phyloP scores from a whole-genome alignment of 1,140 invertebrate genomes.

The Saccostrea echinata region DNA sequence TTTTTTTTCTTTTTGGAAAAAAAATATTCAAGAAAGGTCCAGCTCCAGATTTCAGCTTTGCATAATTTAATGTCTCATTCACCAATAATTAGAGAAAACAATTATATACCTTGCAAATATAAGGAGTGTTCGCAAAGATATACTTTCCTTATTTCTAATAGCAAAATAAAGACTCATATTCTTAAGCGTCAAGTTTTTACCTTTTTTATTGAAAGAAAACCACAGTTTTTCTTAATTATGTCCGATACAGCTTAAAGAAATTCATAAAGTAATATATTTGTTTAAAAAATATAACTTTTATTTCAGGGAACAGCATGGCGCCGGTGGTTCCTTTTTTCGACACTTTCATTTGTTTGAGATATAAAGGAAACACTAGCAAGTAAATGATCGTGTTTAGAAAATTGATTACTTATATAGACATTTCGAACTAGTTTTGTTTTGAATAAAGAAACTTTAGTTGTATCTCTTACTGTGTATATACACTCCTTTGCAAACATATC shows the following conservation, averaged over 20 bases:
- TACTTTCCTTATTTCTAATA: neutral
- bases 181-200: no score
- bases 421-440: conserved; percentile 19
- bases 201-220: neutral
- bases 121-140: no score
- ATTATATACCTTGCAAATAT: neutral
- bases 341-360: neutral
- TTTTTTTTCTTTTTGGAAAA: no score
- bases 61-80: no score
- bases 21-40: no score
- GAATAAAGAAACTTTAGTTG: conserved; percentile 26
- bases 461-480: conserved; percentile 6
- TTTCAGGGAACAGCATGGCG: neutral
- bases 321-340: neutral
- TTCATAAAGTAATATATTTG: neutral
- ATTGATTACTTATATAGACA: conserved; percentile 35
- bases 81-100: neutral
- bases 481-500: neutral
- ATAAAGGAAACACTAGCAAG: neutral
- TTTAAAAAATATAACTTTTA: neutral
- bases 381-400: neutral
- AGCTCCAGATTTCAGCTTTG: no score
- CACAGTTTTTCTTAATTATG: neutral
- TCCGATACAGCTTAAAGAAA: neutral
- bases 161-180: neutral